Evolutionary conservation across 2,888 invertebrate species (phyloP), one percentile per base, ranked within the genome.

Genomic region (Noctua janthina): DNA sequence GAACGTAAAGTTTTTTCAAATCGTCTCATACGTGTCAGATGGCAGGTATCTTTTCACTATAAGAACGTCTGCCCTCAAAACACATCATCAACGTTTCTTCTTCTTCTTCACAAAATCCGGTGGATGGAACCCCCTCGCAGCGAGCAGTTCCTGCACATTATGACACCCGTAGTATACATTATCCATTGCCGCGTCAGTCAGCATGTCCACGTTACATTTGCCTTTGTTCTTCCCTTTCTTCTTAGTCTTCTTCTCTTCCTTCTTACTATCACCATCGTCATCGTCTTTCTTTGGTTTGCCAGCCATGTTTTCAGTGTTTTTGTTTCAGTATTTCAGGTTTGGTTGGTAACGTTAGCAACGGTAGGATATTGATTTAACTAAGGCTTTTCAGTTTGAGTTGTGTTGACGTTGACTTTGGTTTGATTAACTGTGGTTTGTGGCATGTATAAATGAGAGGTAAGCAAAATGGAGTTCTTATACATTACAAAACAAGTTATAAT

Each of bases 141-240:
- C 98, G 23, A 99, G 95, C 17, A 99, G 97, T 92, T 99, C 99
- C 95, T 99, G 99, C 1, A 99, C 98, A 93, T 99, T 99, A 92
- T 99, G 99, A 89, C 99, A 99, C 1, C 98, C 99, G 92, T 98
- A 99, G 93, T 99, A 99, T 0, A 99, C 99, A 92, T 99, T 99
- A 87, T 99, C 98, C 99, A 99, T 99, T 0, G 99, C 99, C 5
- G 98, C 98, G 89, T 99, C 98, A 86, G 98, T 98, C 91, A 99
- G 98, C 91, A 99, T 98, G 91, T 99, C 99, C 76, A 98, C 98
- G 59, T 98, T 98, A 90, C 98, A 98, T 90, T 98, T 97, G 7
- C 98, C 97, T 91, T 96, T 96, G 0, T 97, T 97, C 73, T 97
- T 98, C 82, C 97, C 97, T 87, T 97, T 97, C 88, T 97, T 97